Percentiles rank a stretch among this genome's conserved stretches.
These are phyloP conservation scores for Patagioenas fasciata DNA, from an alignment of 2,113 vertebrate genomes.

Conservation along the genomic window DNA sequence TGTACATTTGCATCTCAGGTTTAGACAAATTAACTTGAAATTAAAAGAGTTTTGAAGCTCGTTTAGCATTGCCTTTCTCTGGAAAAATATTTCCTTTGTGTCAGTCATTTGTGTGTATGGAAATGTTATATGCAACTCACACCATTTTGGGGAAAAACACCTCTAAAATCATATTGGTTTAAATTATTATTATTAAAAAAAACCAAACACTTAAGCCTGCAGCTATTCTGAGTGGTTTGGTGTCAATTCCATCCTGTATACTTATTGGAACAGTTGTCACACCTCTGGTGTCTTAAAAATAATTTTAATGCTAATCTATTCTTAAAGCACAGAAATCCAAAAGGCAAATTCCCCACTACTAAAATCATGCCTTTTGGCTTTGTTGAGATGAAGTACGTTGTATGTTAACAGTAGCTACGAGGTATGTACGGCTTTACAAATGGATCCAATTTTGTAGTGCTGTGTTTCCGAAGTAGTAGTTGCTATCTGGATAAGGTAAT, in stretches of 20 bases:
- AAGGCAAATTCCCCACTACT: neutral
- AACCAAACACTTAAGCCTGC: neutral
- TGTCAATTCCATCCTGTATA: neutral
- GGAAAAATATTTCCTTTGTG: neutral
- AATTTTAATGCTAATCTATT: slow-evolving; percentile 37
- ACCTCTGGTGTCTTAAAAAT: slow-evolving; percentile 6
- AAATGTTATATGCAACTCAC: neutral
- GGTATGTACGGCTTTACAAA: neutral
- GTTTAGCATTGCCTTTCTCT: neutral
- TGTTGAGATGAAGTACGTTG: neutral
- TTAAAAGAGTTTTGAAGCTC: neutral
- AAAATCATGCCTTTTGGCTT: slow-evolving; percentile 15
- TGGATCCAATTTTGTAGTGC: neutral
- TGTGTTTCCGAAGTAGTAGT: neutral
- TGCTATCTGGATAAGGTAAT: neutral
- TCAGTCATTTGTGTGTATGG: neutral
- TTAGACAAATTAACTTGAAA: neutral
- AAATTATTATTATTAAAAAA: neutral
- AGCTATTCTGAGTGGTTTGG: neutral
- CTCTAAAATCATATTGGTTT: neutral
- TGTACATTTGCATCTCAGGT: neutral
- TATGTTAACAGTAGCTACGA: neutral
- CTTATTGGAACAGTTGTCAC: slow-evolving; percentile 33
- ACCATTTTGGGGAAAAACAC: neutral
- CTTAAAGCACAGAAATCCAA: slow-evolving; percentile 8